Conservation (phyloP, 1,140 invertebrate species). For the Drosophila nikananu region DNA sequence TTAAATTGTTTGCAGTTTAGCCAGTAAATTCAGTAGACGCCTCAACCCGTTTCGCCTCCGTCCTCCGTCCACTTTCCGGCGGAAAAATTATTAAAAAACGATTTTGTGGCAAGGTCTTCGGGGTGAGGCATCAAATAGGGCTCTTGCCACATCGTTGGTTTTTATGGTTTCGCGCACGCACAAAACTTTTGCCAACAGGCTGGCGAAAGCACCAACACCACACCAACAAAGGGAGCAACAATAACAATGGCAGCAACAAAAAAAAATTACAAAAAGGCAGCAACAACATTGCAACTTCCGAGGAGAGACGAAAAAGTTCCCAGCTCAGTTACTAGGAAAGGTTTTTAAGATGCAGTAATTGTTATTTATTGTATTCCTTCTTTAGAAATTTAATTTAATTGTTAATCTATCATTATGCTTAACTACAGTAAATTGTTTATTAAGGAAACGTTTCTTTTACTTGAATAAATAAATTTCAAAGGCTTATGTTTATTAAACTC, state of each 20-base stretch:
- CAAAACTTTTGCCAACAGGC: conserved; percentile 67
- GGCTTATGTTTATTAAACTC: no score
- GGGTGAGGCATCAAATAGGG: conserved; percentile 58
- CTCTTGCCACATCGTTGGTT: conserved; percentile 80
- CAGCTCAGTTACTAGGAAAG: conserved; percentile 10
- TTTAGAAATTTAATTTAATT: no score
- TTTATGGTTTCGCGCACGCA: conserved; percentile 81
- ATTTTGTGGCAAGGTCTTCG: conserved; percentile 59
- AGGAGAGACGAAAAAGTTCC: conserved; percentile 1
- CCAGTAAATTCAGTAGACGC: conserved; percentile 54
- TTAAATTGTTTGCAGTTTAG: conserved; percentile 55
- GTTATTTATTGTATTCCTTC: no score
- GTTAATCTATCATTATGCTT: no score
- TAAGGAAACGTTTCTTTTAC: no score
- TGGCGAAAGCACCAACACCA: conserved; percentile 34
- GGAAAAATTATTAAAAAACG: conserved; percentile 73
- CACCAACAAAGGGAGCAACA: conserved; percentile 36
- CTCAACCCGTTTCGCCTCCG: background rate
- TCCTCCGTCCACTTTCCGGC: background rate
- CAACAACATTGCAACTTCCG: conserved; percentile 9
- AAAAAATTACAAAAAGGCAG: conserved; percentile 7
- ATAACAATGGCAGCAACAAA: conserved; percentile 26
- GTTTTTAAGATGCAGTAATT: no score
- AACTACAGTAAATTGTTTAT: no score
- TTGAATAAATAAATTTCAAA: no score